Evolutionary conservation across 2,797 vertebrate species (phyloP).

Genomic region (Euphonia xanthogaster): DNA sequence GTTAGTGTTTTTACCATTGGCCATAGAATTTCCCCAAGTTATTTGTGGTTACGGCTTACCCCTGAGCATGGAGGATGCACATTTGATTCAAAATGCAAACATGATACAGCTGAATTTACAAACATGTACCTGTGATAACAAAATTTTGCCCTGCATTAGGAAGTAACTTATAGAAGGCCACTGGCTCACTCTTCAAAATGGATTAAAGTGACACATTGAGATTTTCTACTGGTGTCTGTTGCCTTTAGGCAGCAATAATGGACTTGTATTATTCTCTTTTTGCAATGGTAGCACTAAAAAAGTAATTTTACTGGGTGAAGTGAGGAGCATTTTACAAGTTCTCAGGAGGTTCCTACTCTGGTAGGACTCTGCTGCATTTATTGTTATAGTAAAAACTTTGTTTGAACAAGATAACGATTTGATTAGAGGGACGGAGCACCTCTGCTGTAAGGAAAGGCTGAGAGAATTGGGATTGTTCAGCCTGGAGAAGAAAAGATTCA

Average conservation of each 20-base stretch:
- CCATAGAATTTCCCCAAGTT: neutral
- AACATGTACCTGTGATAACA: fast-evolving
- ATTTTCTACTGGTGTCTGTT: neutral
- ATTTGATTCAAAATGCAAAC: neutral
- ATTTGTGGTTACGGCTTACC: neutral
- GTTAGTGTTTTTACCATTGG: neutral
- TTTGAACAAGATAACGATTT: neutral
- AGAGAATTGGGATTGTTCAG: neutral
- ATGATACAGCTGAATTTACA: neutral
- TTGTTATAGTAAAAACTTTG: neutral
- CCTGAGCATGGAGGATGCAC: neutral
- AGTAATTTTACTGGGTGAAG: neutral
- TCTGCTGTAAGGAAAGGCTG: neutral
- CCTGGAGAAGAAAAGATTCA: neutral
- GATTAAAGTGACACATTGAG: neutral
- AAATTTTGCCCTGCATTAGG: neutral
- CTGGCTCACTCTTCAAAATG: neutral
- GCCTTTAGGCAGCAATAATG: neutral
- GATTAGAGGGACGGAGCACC: neutral
- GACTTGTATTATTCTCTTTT: neutral
- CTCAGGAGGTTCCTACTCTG: neutral
- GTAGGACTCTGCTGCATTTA: neutral
- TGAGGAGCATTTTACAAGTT: neutral
- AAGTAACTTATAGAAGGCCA: neutral
- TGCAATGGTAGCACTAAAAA: neutral